Conservation (phyloP, 2,113 vertebrate genomes). For the Cephalopterus ornatus region DNA sequence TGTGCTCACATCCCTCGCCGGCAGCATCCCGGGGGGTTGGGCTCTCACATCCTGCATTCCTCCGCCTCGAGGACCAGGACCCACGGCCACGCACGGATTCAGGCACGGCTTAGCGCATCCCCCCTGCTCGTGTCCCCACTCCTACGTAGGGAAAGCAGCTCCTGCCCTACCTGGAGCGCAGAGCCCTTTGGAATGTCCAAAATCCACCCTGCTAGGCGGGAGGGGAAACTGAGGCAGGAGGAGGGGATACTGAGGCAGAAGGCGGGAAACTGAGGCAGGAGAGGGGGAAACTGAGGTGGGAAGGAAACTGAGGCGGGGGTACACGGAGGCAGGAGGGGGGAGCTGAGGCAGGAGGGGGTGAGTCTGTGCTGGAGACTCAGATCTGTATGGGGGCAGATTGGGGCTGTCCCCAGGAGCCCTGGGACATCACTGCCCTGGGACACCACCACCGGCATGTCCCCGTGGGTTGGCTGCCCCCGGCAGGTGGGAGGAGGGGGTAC, state of each 20-base stretch:
- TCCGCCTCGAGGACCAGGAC: background rate
- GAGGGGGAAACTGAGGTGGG: background rate
- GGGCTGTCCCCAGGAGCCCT: background rate
- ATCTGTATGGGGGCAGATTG: accelerated
- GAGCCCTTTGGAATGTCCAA: background rate
- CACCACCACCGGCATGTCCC: background rate
- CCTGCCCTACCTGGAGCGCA: background rate
- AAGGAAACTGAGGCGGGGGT: background rate
- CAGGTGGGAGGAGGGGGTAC: background rate
- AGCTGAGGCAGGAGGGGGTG: background rate
- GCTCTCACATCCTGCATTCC: background rate
- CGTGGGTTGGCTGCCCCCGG: background rate
- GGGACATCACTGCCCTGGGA: background rate
- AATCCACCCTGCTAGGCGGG: background rate
- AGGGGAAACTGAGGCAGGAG: background rate
- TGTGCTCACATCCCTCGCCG: background rate
- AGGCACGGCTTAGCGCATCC: background rate
- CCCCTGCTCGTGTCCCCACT: background rate
- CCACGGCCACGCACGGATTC: background rate
- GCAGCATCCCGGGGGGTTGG: background rate
- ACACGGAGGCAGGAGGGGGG: background rate
- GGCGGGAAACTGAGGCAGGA: background rate
- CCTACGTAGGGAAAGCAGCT: background rate
- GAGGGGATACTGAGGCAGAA: background rate
- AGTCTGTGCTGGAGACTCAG: background rate